These are phyloP conservation scores for Neodontobutis hainanensis DNA, from an alignment of 2,113 vertebrate genomes.

Conservation along the genomic window DNA sequence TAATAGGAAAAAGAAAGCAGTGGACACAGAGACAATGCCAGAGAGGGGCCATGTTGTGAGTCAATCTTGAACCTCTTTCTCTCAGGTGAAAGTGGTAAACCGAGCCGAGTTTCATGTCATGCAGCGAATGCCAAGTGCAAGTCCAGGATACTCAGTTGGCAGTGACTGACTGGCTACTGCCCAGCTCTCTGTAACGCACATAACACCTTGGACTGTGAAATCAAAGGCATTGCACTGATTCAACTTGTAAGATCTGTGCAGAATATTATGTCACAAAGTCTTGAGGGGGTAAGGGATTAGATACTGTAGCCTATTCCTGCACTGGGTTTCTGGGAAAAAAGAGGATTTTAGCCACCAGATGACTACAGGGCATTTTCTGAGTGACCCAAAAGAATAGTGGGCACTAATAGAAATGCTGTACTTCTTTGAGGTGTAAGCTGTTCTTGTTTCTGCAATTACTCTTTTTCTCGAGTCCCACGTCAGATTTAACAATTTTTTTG, in stretches of 20 bases:
- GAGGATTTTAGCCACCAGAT: constrained; percentile 18
- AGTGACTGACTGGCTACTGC: constrained; percentile 32
- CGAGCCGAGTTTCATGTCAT: constrained; percentile 36
- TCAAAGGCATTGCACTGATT: constrained; percentile 56
- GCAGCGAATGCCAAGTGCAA: constrained; percentile 48
- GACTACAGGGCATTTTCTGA: constrained; percentile 17
- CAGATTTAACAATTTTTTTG: too few species aligned
- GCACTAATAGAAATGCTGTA: constrained; percentile 1
- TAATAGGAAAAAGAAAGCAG: constrained; percentile 58
- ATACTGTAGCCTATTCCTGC: constrained; percentile 21
- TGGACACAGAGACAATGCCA: constrained; percentile 59
- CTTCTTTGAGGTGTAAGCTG: constrained; percentile 7
- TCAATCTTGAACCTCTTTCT: constrained; percentile 18
- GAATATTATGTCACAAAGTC: constrained; percentile 48
- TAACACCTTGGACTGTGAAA: constrained; percentile 64
- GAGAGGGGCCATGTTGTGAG: constrained; percentile 28
- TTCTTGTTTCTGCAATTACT: constrained; percentile 26
- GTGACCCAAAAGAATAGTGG: constrained; percentile 23
- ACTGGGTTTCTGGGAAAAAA: constrained; percentile 11
- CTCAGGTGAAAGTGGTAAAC: constrained; percentile 34
- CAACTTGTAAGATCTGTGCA: constrained; percentile 51
- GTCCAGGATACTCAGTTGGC: constrained; percentile 58
- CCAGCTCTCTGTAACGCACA: constrained; percentile 54
- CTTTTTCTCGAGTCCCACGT: constrained; percentile 20
- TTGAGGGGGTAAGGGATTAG: constrained; percentile 18